Conservation (phyloP, 2,888 invertebrate species). For the Drosophila merina region DNA sequence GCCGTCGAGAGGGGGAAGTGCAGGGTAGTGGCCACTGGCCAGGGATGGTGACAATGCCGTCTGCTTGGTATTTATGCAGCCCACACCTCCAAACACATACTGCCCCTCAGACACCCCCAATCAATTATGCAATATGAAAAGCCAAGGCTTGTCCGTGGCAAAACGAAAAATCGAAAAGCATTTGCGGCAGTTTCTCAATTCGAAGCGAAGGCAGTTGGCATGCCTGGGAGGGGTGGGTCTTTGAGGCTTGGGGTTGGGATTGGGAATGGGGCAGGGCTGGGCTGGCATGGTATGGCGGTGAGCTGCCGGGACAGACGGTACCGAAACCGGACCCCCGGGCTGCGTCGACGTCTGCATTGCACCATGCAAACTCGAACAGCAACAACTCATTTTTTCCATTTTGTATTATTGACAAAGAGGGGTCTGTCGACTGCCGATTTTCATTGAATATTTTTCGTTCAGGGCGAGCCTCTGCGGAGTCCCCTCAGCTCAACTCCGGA, state of each 20-base stretch:
- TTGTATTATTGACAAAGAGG: slow-evolving; percentile 64
- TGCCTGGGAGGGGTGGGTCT: not conserved
- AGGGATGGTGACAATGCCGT: slow-evolving; percentile 41
- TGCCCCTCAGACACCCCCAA: slow-evolving; percentile 44
- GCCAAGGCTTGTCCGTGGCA: slow-evolving; percentile 62
- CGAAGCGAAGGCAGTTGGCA: slow-evolving; percentile 36
- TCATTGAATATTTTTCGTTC: slow-evolving; percentile 67
- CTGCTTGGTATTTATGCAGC: slow-evolving; percentile 42
- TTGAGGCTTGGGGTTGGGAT: slow-evolving; percentile 8
- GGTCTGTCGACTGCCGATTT: slow-evolving; percentile 54
- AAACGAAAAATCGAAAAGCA: slow-evolving; percentile 70
- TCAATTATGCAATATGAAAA: slow-evolving; percentile 76
- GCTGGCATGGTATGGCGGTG: slow-evolving; percentile 1
- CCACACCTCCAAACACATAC: slow-evolving; percentile 14
- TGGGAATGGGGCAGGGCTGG: not conserved
- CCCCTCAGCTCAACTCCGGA: not conserved
- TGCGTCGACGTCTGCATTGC: slow-evolving; percentile 60
- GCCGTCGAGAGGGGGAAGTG: slow-evolving; percentile 9
- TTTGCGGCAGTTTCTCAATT: slow-evolving; percentile 72
- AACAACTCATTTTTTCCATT: slow-evolving; percentile 44
- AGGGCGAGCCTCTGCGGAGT: slow-evolving; percentile 1
- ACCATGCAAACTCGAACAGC: slow-evolving; percentile 40
- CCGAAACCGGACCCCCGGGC: slow-evolving; percentile 29
- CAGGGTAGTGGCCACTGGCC: not conserved
- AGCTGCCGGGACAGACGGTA: slow-evolving; percentile 15